Evolutionary conservation across 2,888 invertebrate species (phyloP).

Genomic region (Andrena fulva): DNA sequence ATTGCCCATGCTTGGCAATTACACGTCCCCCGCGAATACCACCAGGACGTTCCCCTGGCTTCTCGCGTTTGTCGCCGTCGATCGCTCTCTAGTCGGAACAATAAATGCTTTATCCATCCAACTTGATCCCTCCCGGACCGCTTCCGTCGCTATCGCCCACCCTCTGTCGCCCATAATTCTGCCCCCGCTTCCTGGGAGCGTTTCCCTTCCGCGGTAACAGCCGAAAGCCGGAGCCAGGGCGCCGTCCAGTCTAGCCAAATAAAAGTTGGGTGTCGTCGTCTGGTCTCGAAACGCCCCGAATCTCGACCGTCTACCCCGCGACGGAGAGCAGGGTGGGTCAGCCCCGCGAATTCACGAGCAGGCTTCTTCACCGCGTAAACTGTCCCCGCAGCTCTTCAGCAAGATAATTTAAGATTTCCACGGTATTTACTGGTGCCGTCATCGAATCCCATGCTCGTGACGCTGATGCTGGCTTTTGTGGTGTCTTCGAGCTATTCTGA

Average conservation of each 20-base stretch:
- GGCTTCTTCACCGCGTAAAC: neutral
- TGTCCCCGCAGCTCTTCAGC: too few relatives aligned
- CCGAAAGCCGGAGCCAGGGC: conserved; percentile 76
- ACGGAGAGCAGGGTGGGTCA: neutral
- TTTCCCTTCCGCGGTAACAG: conserved; percentile 55
- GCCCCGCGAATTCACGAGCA: conserved; percentile 24
- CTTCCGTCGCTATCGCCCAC: conserved; percentile 15
- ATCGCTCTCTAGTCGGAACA: conserved; percentile 5
- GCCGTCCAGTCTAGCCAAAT: conserved; percentile 82
- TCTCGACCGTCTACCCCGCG: conserved; percentile 13
- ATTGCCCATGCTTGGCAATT: too few relatives aligned
- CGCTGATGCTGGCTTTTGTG: too few relatives aligned
- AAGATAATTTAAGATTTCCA: neutral
- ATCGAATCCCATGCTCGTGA: neutral
- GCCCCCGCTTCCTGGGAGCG: neutral
- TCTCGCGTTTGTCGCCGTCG: neutral
- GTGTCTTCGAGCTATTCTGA: too few relatives aligned
- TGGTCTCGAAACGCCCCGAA: conserved; percentile 50
- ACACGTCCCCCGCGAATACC: too few relatives aligned
- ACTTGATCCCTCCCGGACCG: conserved; percentile 20
- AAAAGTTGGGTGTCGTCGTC: conserved; percentile 76
- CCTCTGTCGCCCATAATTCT: conserved; percentile 35
- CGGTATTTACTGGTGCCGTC: neutral
- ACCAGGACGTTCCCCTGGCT: conserved; percentile 5
- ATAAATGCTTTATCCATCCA: conserved; percentile 47